Conservation (phyloP, 2,888 invertebrate genomes). For the Nemotelus nigrinus region DNA sequence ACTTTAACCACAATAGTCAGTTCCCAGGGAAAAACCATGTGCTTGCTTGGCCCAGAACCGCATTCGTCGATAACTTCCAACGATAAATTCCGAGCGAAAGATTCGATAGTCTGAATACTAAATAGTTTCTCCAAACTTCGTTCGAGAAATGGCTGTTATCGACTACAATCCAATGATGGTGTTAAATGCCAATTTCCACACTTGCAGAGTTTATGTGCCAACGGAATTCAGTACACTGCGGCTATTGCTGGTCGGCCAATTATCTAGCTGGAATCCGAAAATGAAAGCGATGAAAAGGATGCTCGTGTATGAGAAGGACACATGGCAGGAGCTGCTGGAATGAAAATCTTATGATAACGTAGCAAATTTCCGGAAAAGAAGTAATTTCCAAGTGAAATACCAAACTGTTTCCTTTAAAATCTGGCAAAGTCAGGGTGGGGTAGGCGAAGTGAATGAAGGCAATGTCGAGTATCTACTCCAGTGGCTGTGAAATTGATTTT, state of each 20-base stretch:
- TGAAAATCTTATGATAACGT: constrained; percentile 25
- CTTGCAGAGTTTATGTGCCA: neutral
- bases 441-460: neutral
- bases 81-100: no score
- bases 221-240: neutral
- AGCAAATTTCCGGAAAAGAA: constrained; percentile 3
- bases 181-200: constrained; percentile 30
- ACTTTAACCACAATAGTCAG: no score
- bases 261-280: neutral
- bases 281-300: neutral
- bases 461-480: constrained; percentile 14
- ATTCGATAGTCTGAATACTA: no score
- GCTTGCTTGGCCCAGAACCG: no score
- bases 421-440: neutral
- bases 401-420: constrained; percentile 17
- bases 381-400: constrained; percentile 13
- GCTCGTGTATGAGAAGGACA: neutral
- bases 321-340: constrained; percentile 27
- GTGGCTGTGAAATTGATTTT: constrained; percentile 35
- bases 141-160: no score
- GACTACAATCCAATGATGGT: neutral
- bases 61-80: no score
- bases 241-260: neutral
- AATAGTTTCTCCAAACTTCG: no score
- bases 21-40: no score